phyloP scores from a whole-genome alignment of 2,888 invertebrate species.

The Nephrocerus scutellatus region DNA sequence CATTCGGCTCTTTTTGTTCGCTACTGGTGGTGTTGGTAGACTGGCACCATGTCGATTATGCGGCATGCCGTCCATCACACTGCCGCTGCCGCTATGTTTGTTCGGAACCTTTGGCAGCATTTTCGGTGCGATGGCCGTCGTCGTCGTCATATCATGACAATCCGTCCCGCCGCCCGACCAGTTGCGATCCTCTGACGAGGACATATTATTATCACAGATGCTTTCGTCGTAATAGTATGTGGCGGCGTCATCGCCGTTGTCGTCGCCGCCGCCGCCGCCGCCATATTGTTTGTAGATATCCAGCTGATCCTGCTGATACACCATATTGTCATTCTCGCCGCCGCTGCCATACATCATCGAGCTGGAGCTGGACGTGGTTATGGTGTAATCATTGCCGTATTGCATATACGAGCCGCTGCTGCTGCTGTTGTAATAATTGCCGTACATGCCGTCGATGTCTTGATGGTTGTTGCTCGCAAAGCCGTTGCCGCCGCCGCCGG shows the following conservation, averaged over 20 bases:
- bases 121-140: constrained; percentile 24
- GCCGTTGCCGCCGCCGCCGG: too few relatives aligned
- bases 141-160: constrained; percentile 10
- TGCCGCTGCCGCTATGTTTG: constrained; percentile 32
- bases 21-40: constrained; percentile 32
- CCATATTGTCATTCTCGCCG: constrained; percentile 16
- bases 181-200: too few relatives aligned
- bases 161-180: not conserved
- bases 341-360: constrained; percentile 12
- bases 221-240: not conserved
- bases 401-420: not conserved
- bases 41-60: constrained; percentile 30
- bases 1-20: constrained; percentile 27
- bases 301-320: constrained; percentile 15
- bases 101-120: constrained; percentile 34
- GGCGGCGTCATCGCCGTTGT: not conserved
- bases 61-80: constrained; percentile 38
- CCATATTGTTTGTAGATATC: constrained; percentile 10
- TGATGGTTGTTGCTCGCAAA: constrained; percentile 25
- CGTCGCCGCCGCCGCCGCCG: constrained; percentile 5
- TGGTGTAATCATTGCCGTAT: constrained; percentile 8
- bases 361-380: constrained; percentile 9
- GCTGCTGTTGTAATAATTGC: constrained; percentile 21
- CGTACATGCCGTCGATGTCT: constrained; percentile 24
- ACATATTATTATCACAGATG: constrained; percentile 19